A percentile compares a stretch with the other conserved stretches of the same genome.
phyloP scores from a whole-genome alignment of 2,888 invertebrate genomes.

The Drosophila merina region DNA sequence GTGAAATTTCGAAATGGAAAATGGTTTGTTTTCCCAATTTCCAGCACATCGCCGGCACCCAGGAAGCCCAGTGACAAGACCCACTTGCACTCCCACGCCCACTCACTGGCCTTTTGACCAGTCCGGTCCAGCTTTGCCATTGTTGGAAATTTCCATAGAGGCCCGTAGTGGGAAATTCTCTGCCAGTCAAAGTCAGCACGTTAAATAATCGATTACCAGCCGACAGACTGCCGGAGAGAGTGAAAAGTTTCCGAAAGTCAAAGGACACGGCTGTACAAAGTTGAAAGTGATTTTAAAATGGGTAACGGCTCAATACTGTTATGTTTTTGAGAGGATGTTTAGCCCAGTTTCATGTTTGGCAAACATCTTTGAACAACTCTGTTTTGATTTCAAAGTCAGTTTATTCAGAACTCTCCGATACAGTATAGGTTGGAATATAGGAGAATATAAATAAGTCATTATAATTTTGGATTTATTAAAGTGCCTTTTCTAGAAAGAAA shows the following conservation, averaged over 20 bases:
- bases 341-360: neutral
- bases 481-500: conserved; percentile 14
- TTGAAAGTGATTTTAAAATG: conserved; percentile 24
- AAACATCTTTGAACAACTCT: neutral
- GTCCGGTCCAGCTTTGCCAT: conserved; percentile 23
- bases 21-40: conserved; percentile 36
- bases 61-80: conserved; percentile 28
- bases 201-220: conserved; percentile 45
- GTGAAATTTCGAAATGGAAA: conserved; percentile 29
- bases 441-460: neutral
- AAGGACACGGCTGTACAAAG: conserved; percentile 24
- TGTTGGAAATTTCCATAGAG: conserved; percentile 32
- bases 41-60: conserved; percentile 12
- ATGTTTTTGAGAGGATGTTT: conserved; percentile 1
- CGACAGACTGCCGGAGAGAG: conserved; percentile 29
- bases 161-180: conserved; percentile 16
- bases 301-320: conserved; percentile 11
- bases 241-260: conserved; percentile 24
- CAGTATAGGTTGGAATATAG: neutral
- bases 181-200: conserved; percentile 44
- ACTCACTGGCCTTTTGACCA: conserved; percentile 3
- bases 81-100: neutral
- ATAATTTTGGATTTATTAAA: neutral
- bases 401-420: neutral
- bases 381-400: neutral